phyloP scores from a whole-genome alignment of 2,113 vertebrate species.

The Aegithalos caudatus region DNA sequence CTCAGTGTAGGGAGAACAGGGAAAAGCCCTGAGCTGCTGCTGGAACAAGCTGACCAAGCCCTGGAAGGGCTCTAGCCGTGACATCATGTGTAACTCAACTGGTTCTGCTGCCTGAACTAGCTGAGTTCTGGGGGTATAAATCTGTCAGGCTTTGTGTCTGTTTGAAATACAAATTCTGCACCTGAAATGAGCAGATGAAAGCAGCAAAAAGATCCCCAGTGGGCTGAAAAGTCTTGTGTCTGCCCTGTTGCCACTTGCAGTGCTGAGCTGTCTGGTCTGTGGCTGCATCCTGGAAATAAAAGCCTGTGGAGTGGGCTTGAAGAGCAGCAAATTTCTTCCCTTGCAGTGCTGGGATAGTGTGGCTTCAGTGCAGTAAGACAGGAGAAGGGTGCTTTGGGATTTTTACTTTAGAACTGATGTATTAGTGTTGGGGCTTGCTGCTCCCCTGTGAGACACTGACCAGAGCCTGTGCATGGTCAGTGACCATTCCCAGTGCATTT shows the following conservation, averaged over 20 bases:
- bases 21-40: neutral
- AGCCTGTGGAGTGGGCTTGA: neutral
- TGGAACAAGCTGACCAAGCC: neutral
- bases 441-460: neutral
- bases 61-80: neutral
- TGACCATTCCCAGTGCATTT: neutral
- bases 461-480: neutral
- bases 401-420: neutral
- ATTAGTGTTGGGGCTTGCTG: neutral
- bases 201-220: neutral
- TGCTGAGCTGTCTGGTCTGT: neutral
- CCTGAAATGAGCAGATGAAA: neutral
- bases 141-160: neutral
- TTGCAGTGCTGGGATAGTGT: neutral
- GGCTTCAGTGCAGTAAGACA: neutral
- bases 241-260: neutral
- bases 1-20: neutral
- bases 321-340: neutral
- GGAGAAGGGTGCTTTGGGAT: neutral
- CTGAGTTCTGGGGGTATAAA: neutral
- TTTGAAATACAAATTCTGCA: neutral
- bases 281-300: neutral
- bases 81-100: neutral
- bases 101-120: conserved; percentile 44
- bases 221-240: neutral